Evolutionary conservation across 2,797 vertebrate species (phyloP).

Genomic region (Chiroxiphia lanceolata): DNA sequence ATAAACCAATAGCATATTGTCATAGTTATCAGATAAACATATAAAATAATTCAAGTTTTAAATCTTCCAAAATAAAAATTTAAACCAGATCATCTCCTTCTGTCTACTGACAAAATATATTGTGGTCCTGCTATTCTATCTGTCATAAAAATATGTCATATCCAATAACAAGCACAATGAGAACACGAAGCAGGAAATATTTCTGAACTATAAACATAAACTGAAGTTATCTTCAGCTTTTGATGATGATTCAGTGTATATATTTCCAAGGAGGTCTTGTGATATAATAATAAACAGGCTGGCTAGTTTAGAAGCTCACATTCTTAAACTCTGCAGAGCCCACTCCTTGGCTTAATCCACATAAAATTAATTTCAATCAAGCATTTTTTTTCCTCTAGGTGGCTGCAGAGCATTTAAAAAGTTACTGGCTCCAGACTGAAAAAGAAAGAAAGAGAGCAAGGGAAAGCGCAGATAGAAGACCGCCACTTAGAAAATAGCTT

Average conservation of each 20-base stretch:
- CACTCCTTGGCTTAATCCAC: neutral
- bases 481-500: neutral
- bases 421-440: neutral
- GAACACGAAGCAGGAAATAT: neutral
- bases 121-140: neutral
- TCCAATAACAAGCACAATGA: conserved; percentile 22
- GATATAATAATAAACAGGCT: conserved; percentile 62
- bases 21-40: neutral
- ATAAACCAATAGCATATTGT: neutral
- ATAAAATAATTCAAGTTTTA: neutral
- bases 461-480: neutral
- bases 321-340: conserved; percentile 26
- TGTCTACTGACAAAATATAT: neutral
- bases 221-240: conserved; percentile 47
- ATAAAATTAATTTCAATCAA: conserved; percentile 22
- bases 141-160: conserved; percentile 33
- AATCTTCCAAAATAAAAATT: neutral
- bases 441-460: neutral
- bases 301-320: conserved; percentile 35
- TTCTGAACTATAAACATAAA: conserved; percentile 38
- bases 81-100: conserved; percentile 4
- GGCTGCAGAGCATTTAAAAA: conserved; percentile 51
- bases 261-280: conserved; percentile 49
- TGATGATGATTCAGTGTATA: conserved; percentile 50
- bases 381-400: conserved; percentile 36